Base-by-base conservation (phyloP, 2,113 vertebrate species). In the Pedionomus torquatus region DNA sequence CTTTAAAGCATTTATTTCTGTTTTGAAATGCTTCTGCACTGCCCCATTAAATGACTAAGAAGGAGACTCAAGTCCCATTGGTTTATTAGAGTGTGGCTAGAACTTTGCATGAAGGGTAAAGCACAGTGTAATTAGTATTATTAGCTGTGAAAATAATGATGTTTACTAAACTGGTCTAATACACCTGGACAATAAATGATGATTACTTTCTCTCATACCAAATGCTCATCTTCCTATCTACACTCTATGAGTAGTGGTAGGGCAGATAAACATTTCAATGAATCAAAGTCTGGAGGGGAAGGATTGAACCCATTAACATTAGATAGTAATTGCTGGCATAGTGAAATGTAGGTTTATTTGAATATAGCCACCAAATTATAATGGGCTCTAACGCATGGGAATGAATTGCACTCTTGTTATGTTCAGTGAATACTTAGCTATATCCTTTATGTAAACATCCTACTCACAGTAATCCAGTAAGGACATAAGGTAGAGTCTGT, bases 371-470 rank as follows among this genome's bases (percentile, higher is more conserved):
- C 92, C 69, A 95, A 95, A 97, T 95, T 97, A 89, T 93, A 87
- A 90, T 96, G 84, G 89, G 9, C 46, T 91, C 11, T 95, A 95
- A 94, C 75, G 65, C 58, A 92, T 95, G 77, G 80, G 88, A 96
- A 84, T 96, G 93, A 97, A 94, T 93, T 69, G 72, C 63, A 74
- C 69, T 75, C 70, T 89, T 97, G 91, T 96, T 95, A 95, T 74
- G 76, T 93, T 96, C 87, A 72, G 60, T 87, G 95, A 91, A 95
- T 71, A 88, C 96, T 95, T 96, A 95, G 77, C 81, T 96, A 74
- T 93, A 95, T 91, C 96, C 94, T 96, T 96, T 97, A 69, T 96
- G 83, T 97, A 98, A 97, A 96, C 91, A 98, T 97, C 96, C 94
- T 97, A 95, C 92, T 97, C 89, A 65, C n/a, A 95, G 85, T 97